These are phyloP conservation scores for Helicorthomorpha holstii DNA, from an alignment of 1,140 invertebrate species.

Conservation along the genomic window DNA sequence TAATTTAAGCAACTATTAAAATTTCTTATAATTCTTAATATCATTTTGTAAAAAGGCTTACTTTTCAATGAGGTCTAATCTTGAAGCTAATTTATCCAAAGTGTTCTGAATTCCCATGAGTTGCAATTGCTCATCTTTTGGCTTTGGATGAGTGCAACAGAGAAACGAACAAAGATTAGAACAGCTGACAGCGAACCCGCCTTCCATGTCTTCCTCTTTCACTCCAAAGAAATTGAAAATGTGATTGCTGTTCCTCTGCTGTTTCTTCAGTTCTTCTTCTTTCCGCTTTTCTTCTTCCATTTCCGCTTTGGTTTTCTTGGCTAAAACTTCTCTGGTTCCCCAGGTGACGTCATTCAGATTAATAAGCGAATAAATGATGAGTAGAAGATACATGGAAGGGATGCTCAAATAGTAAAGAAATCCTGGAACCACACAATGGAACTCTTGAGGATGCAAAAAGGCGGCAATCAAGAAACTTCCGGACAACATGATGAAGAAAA, in stretches of 20 bases:
- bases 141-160: slow-evolving; percentile 72
- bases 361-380: slow-evolving; percentile 93
- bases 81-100: slow-evolving; percentile 55
- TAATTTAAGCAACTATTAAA: too few relatives aligned
- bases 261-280: slow-evolving; percentile 63
- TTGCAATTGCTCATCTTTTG: slow-evolving; percentile 67
- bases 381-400: slow-evolving; percentile 91
- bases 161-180: slow-evolving; percentile 78
- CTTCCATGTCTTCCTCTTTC: slow-evolving; percentile 59
- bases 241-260: slow-evolving; percentile 57
- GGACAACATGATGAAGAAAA: slow-evolving; percentile 84
- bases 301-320: slow-evolving; percentile 92
- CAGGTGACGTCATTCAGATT: slow-evolving; percentile 96
- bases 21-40: too few relatives aligned
- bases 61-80: slow-evolving; percentile 67
- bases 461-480: slow-evolving; percentile 92
- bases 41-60: too few relatives aligned
- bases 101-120: slow-evolving; percentile 67
- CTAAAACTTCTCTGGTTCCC: slow-evolving; percentile 91
- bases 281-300: slow-evolving; percentile 72
- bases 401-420: slow-evolving; percentile 90
- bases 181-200: slow-evolving; percentile 73
- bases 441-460: slow-evolving; percentile 94
- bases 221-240: slow-evolving; percentile 62
- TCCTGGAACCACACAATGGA: slow-evolving; percentile 88